Percentiles rank a stretch among this genome's conserved stretches.
Evolutionary conservation across 2,797 vertebrate species (phyloP).

Genomic region (Kryptolebias ocellatus): DNA sequence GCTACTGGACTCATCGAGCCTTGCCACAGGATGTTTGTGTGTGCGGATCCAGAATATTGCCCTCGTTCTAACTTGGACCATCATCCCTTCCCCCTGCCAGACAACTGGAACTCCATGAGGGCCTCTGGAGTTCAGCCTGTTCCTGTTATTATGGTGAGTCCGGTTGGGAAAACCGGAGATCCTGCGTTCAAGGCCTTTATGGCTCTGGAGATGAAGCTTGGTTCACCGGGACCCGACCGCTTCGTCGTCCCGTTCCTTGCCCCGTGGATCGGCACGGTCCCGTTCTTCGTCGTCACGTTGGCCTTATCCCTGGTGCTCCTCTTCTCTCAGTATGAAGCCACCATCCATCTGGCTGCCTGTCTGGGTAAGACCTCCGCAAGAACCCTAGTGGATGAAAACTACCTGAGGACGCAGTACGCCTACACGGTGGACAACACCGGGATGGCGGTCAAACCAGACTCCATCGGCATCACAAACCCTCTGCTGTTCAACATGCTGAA

Average conservation of each 20-base stretch:
- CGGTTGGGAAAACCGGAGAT: background rate
- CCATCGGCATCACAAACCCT: rapidly evolving
- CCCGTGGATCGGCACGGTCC: background rate
- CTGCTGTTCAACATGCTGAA: background rate
- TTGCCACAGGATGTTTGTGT: rapidly evolving
- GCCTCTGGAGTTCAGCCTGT: background rate
- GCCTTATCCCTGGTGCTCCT: background rate
- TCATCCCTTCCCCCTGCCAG: background rate
- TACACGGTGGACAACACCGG: background rate
- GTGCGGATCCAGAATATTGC: background rate
- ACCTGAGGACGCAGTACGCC: background rate
- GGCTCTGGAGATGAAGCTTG: background rate
- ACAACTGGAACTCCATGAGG: background rate
- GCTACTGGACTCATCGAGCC: conserved; percentile 2
- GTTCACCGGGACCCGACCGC: background rate
- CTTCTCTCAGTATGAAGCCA: background rate
- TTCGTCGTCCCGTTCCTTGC: background rate
- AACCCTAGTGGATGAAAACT: background rate
- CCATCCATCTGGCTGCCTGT: conserved; percentile 6
- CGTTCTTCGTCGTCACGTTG: background rate
- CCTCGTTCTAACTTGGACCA: background rate
- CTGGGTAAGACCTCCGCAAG: background rate
- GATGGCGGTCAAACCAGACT: background rate
- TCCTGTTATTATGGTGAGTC: background rate
- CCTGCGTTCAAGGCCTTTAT: background rate